A percentile compares a stretch with the other conserved stretches of the same genome.
phyloP scores from a whole-genome alignment of 2,797 vertebrate genomes.

The Pogonophryne albipinna region DNA sequence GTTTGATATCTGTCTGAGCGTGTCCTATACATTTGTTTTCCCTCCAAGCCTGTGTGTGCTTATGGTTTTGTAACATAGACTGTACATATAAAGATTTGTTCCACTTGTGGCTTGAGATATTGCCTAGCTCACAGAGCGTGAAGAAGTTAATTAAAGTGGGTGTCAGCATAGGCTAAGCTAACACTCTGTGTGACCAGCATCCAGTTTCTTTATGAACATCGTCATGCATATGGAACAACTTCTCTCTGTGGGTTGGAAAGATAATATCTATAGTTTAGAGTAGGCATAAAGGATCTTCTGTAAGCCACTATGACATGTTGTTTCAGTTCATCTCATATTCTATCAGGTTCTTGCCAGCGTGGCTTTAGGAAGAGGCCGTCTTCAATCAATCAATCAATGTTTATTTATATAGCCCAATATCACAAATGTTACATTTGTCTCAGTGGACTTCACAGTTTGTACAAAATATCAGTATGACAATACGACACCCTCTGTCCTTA shows the following conservation, averaged over 20 bases:
- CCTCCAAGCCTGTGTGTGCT: background rate
- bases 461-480: too few species aligned
- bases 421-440: too few species aligned
- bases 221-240: background rate
- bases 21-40: background rate
- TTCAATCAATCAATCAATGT: too few species aligned
- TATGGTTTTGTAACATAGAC: background rate
- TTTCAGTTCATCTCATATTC: conserved; percentile 34
- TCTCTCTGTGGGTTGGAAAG: background rate
- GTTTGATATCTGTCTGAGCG: background rate
- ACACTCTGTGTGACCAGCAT: background rate
- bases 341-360: conserved; percentile 45
- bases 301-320: conserved; percentile 26
- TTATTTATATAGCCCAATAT: too few species aligned
- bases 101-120: conserved; percentile 15
- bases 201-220: background rate
- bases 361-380: conserved; percentile 41
- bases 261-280: background rate
- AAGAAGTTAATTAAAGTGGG: conserved; percentile 39
- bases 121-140: conserved; percentile 15
- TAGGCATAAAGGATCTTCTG: background rate
- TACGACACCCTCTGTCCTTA: too few species aligned
- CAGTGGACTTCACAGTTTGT: too few species aligned
- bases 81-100: conserved; percentile 10
- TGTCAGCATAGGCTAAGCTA: conserved; percentile 1